Base-by-base conservation (phyloP, 2,113 vertebrate species). In the Plecotus auritus region DNA sequence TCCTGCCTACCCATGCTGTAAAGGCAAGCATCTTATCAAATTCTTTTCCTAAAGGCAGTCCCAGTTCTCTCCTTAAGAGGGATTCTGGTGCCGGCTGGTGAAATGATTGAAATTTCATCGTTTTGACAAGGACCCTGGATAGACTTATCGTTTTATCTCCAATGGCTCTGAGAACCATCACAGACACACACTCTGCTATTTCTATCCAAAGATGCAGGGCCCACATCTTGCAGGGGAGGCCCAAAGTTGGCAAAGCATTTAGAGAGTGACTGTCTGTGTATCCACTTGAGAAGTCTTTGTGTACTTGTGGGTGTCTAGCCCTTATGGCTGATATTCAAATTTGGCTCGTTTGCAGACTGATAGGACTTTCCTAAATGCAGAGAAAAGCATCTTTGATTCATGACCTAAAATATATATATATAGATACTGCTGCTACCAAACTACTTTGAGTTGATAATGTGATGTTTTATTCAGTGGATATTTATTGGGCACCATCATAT, bases 251-350 rank as follows among this genome's bases (percentile, higher is more conserved):
- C 92, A 94, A 91, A 96, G 91, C 78, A 85, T 96, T 93, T 96
- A 77, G 77, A 90, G 40, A 93, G 45, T 97, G 81, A 92, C 72
- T 93, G 56, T 78, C 90, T 97, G 88, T 96, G 96, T 97, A 90
- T 96, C 87, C 94, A 92, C 77, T 95, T 76, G 51, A 92, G 90
- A 84, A 95, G 88, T 93, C 96, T 97, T 91, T 96, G 96, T 97
- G 94, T 95, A 95, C 88, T 95, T 97, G 93, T 95, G 93, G 90
- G 85, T 95, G 90, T 93, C 88, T 92, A 95, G 69, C 54, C 95
- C 96, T 97, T 97, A 97, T 95, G 93, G 88, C 93, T 95, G 96
- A 92, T 95, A 96, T 85, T 96, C 93, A 95, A 78, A 96, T 95
- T 88, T 90, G 91, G 95, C 61, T 88, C 59, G 3, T 85, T 93